Conservation (phyloP, 2,113 vertebrate genomes). For the Morone saxatilis region DNA sequence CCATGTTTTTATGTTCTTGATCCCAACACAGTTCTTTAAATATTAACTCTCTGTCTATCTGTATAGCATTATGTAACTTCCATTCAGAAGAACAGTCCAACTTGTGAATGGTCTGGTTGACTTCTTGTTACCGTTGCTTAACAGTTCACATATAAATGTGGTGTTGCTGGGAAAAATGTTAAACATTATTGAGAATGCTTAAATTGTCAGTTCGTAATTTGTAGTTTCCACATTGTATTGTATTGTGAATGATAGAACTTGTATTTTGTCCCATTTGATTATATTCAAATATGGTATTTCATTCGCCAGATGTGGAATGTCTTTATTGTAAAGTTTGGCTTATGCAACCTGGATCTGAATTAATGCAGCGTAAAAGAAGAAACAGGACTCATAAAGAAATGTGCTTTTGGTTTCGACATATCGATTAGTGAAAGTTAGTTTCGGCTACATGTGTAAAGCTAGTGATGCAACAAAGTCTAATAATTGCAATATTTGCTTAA, state of each 20-base stretch:
- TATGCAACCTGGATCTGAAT: not conserved
- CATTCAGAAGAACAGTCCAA: conserved; percentile 11
- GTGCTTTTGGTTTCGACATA: not conserved
- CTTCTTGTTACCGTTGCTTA: not conserved
- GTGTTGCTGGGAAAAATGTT: not conserved
- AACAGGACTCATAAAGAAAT: not conserved
- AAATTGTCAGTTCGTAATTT: not conserved
- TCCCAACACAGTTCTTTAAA: conserved; percentile 2
- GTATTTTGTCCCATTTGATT: not conserved
- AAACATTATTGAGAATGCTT: not conserved
- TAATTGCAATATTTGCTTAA: too few species aligned
- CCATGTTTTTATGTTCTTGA: not conserved
- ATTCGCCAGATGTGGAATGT: not conserved
- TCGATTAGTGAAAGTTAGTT: too few species aligned
- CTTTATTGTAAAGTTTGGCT: not conserved
- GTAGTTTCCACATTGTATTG: not conserved
- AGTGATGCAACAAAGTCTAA: too few species aligned
- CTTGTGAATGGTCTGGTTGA: conserved; percentile 16
- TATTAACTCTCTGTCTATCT: conserved; percentile 12
- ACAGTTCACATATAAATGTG: not conserved
- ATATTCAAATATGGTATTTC: too few species aligned
- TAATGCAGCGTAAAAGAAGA: not conserved
- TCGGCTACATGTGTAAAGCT: too few species aligned
- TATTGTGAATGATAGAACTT: not conserved
- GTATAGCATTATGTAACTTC: conserved; percentile 10